Evolutionary conservation across 2,888 invertebrate genomes (phyloP), one percentile per base, ranked within the genome.

Genomic region (Pristionchus japonicus): DNA sequence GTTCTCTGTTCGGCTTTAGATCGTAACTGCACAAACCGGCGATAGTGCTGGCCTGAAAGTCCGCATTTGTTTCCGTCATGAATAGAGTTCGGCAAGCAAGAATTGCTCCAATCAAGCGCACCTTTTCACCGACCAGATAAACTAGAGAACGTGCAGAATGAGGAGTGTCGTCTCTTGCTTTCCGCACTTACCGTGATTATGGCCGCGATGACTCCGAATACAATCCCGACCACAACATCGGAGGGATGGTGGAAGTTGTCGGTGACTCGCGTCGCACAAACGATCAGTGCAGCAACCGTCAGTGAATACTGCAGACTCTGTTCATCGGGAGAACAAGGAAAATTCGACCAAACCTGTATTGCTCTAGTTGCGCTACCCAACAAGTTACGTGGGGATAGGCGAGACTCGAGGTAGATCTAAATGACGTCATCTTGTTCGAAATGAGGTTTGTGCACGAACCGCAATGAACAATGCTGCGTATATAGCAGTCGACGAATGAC

Each of bases 221-320:
- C 17, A 1, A 77, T 77, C 6, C 77, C 77, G 11, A 77, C 77
- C 0, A 27, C 40, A 7, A 77, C 77, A 43, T 77, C 77, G 20
- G 77, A 40, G 27, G 77, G 77, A 47, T 77, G 77, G 47, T 77
- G 77, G 47, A 77, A 77, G 20, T 77, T 77, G 27, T 77, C 77
- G 13, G 77, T 77, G 6, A 77, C 77, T 47, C 77, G n/a, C 3
- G 47, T 43, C 0, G 23, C 40, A 11, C 77, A 77, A 23, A 77
- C 77, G 4, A 27, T 27, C 11, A 77, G 43, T 9, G 77, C 77
- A 9, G 47, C 9, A 7, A 43, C 13, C 0, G 43, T 27, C 0
- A 77, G 43, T 1, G 27, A 13, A 47, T 0, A 2, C 77, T 77
- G 47, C n/a, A n/a, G n/a, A n/a, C n/a, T n/a, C n/a, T n/a, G n/a